A percentile compares a stretch with the other conserved stretches of the same genome.
Evolutionary conservation across 1,140 invertebrate genomes (phyloP).

Genomic region (Lasioglossum albipes): DNA sequence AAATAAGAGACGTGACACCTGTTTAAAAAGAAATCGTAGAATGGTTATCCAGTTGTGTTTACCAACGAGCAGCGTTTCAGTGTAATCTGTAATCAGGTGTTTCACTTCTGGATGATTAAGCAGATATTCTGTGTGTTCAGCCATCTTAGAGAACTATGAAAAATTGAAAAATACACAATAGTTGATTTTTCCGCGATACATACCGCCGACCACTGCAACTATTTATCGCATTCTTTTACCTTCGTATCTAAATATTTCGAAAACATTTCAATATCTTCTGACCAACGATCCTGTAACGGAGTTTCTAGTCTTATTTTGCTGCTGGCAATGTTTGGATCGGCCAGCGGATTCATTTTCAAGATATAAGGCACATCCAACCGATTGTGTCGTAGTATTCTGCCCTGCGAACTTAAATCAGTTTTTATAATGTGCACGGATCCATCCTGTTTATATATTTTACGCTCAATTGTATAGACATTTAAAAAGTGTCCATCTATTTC

Average conservation of each 20-base stretch:
- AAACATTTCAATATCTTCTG: slow-evolving; percentile 81
- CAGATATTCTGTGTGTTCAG: slow-evolving; percentile 80
- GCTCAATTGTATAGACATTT: slow-evolving; percentile 63
- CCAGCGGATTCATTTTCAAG: slow-evolving; percentile 63
- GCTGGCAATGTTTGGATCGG: slow-evolving; percentile 26
- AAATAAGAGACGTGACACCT: slow-evolving; percentile 27
- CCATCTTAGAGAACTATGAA: slow-evolving; percentile 70
- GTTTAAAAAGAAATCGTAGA: slow-evolving; percentile 28
- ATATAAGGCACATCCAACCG: slow-evolving; percentile 62
- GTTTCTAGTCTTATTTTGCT: slow-evolving; percentile 12
- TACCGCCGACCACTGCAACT: neutral
- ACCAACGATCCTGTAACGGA: slow-evolving; percentile 68
- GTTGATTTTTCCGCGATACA: slow-evolving; percentile 20
- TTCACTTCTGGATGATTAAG: slow-evolving; percentile 81
- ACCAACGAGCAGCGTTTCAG: slow-evolving; percentile 80
- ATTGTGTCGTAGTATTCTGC: slow-evolving; percentile 65
- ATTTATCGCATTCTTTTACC: slow-evolving; percentile 71
- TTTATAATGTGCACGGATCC: slow-evolving; percentile 41
- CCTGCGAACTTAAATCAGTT: slow-evolving; percentile 62
- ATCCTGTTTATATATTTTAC: slow-evolving; percentile 52
- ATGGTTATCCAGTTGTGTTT: slow-evolving; percentile 41
- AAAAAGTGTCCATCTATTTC: slow-evolving; percentile 45
- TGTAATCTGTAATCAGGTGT: slow-evolving; percentile 82
- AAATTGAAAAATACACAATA: neutral
- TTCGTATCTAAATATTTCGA: slow-evolving; percentile 83